Conservation (phyloP, 2,797 vertebrate genomes). For the Ctenosaura bakeri region DNA sequence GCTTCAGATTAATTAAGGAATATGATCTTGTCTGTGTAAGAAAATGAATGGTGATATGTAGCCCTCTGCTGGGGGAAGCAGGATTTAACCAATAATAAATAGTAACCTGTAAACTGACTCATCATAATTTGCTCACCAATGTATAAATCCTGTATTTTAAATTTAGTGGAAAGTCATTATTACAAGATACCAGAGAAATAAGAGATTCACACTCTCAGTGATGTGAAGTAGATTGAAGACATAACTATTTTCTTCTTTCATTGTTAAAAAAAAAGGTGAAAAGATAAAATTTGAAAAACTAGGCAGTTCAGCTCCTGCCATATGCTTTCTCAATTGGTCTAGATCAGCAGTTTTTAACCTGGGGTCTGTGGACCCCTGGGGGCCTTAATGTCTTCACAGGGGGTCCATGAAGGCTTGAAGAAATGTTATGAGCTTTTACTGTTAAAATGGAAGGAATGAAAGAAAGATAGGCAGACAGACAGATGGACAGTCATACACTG, state of each 20-base stretch:
- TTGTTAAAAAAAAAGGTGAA: background rate
- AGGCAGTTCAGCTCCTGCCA: background rate
- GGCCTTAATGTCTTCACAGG: too few species aligned
- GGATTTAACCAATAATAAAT: background rate
- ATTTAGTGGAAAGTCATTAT: background rate
- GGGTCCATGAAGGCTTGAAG: too few species aligned
- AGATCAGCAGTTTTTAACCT: too few species aligned
- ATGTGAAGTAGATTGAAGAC: background rate
- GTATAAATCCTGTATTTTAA: background rate
- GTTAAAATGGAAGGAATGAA: too few species aligned
- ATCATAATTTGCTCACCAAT: background rate
- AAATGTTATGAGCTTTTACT: too few species aligned
- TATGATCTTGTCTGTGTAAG: fast-evolving
- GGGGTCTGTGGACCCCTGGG: too few species aligned
- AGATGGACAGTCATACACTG: too few species aligned
- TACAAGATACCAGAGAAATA: background rate
- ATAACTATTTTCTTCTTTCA: background rate
- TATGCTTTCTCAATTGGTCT: too few species aligned
- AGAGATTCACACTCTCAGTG: background rate
- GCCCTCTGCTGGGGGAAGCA: slow-evolving; percentile 74
- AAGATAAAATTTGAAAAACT: background rate
- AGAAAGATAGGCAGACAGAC: too few species aligned
- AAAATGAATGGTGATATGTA: slow-evolving; percentile 39
- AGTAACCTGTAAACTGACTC: background rate
- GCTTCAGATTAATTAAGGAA: fast-evolving